A percentile compares a stretch with the other conserved stretches of the same genome.
Evolutionary conservation across 2,888 invertebrate species (phyloP).

Genomic region (Cetonia aurata): DNA sequence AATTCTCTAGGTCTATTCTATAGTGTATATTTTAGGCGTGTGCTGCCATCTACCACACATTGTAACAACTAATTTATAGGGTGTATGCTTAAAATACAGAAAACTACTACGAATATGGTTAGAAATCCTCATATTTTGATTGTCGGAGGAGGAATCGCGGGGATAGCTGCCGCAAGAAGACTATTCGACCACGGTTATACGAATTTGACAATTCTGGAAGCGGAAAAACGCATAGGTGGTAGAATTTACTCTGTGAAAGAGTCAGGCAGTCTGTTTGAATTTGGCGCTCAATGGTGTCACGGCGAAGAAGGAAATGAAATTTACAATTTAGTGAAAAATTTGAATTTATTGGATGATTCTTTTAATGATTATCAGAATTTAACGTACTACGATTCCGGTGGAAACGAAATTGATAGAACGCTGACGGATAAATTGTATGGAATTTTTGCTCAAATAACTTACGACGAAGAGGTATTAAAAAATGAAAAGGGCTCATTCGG

Average conservation of each 20-base stretch:
- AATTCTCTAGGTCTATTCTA: slow-evolving; percentile 5
- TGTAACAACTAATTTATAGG: neutral
- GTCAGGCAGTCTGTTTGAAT: slow-evolving; percentile 52
- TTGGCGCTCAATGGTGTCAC: slow-evolving; percentile 66
- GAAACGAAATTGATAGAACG: slow-evolving; percentile 56
- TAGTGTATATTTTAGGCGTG: neutral
- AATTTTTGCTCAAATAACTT: slow-evolving; percentile 54
- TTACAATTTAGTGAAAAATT: slow-evolving; percentile 60
- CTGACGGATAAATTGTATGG: slow-evolving; percentile 56
- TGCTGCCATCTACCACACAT: neutral
- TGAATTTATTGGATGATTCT: slow-evolving; percentile 62
- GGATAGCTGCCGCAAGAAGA: slow-evolving; percentile 69
- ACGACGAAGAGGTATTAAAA: slow-evolving; percentile 54
- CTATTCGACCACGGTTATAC: slow-evolving; percentile 67
- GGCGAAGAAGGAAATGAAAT: slow-evolving; percentile 63
- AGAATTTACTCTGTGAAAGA: slow-evolving; percentile 55
- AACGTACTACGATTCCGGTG: slow-evolving; percentile 58
- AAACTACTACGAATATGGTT: slow-evolving; percentile 39
- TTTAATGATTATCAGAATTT: slow-evolving; percentile 61
- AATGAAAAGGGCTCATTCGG: slow-evolving; percentile 57
- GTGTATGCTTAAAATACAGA: neutral
- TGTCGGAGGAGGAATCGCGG: slow-evolving; percentile 72
- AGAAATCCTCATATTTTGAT: slow-evolving; percentile 65
- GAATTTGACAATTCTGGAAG: slow-evolving; percentile 67
- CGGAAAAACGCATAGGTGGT: slow-evolving; percentile 64